Evolutionary conservation across 2,888 invertebrate genomes (phyloP), one percentile per base, ranked within the genome.

Genomic region (Caenorhabditis doughertyi): DNA sequence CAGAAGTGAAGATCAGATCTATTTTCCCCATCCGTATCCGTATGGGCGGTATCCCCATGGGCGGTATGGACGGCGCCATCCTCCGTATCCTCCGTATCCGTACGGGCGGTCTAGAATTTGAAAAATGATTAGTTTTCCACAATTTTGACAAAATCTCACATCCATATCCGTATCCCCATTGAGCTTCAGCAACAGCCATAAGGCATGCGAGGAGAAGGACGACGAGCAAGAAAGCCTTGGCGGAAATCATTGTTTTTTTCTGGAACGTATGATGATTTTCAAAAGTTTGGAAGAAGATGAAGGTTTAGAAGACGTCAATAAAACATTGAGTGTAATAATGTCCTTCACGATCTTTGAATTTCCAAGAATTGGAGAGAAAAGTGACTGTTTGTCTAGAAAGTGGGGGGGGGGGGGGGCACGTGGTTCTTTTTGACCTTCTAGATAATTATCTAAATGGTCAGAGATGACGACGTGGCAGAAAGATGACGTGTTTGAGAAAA

Each of bases 161-260:
- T 73, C 79, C 79, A 35, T 70, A 79, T 51, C 77, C 77, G 35
- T 79, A 79, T 73, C 79, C 79, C 79, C 79, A 80, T 73, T 80
- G 79, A 53, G 79, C 79, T 5, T 80, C 79, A 25, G 65, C 51
- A 21, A 67, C 71, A 8, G 72, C 67, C 27, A 68, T 29, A 32
- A 80, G 67, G 21, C 71, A 71, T 8, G 79, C 79, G 18, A 80
- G 21, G 27, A 80, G 65, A 13, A 73, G 51, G 23, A 67, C 56
- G 67, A 80, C 65, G 23, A 80, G 64, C 16, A 80, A 42, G 67
- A 80, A 64, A 49, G 71, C 65, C 39, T 70, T 71, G 35, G 71
- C 64, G 39, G 79, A 71, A 79, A 65, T 71, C 79, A 79, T 79
- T 44, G 16, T 51, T 32, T 51, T 35, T 47, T 35, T 35, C 32